These are phyloP conservation scores for Amiota minor DNA, from an alignment of 2,888 invertebrate species.

Conservation along the genomic window DNA sequence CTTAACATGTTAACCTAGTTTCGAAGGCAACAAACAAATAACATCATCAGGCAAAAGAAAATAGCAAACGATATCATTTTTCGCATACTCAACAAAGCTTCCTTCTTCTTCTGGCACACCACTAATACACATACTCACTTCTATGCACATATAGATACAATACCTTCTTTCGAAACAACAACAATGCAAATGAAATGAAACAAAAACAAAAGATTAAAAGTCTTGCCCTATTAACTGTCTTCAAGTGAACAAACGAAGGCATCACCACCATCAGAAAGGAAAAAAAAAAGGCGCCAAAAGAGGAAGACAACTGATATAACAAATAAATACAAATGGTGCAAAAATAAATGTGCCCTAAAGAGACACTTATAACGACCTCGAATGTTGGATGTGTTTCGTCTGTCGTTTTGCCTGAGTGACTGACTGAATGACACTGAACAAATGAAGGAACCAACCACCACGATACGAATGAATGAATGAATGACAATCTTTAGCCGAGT, in stretches of 20 bases:
- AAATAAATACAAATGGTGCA: slow-evolving; percentile 21
- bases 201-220: slow-evolving; percentile 39
- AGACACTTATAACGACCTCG: slow-evolving; percentile 50
- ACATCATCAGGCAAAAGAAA: slow-evolving; percentile 25
- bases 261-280: slow-evolving; percentile 16
- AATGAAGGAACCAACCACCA: neutral
- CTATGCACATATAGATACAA: neutral
- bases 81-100: slow-evolving; percentile 9
- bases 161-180: neutral
- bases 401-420: neutral
- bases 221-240: slow-evolving; percentile 43
- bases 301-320: slow-evolving; percentile 1
- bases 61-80: slow-evolving; percentile 34
- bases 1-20: slow-evolving; percentile 37
- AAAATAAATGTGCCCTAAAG: slow-evolving; percentile 45
- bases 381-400: slow-evolving; percentile 24
- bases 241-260: slow-evolving; percentile 32
- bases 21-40: slow-evolving; percentile 8
- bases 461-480: neutral
- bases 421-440: neutral
- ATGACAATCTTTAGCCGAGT: slow-evolving; percentile 1
- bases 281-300: slow-evolving; percentile 9
- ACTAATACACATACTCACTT: slow-evolving; percentile 2
- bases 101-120: neutral
- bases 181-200: slow-evolving; percentile 30